Evolutionary conservation across 2,797 vertebrate genomes (phyloP).

Genomic region (Ciconia nigra): DNA sequence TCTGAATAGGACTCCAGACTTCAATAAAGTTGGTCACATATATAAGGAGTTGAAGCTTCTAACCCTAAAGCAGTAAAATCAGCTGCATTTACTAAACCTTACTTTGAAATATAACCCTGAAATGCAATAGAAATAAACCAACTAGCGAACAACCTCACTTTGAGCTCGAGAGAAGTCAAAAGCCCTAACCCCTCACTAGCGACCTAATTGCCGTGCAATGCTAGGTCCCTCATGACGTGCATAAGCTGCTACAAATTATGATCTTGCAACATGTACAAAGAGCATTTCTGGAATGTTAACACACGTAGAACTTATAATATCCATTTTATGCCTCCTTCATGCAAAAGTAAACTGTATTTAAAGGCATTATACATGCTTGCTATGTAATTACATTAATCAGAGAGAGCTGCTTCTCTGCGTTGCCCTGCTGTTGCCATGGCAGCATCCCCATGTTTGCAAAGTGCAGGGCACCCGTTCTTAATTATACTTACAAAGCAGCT

Average conservation of each 20-base stretch:
- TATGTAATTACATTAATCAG: conserved; percentile 79
- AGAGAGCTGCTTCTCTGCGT: conserved; percentile 63
- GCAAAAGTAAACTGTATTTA: conserved; percentile 72
- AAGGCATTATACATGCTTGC: conserved; percentile 68
- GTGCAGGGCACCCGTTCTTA: conserved; percentile 70
- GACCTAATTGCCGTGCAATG: not conserved
- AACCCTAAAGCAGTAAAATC: not conserved
- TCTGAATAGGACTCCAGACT: not conserved
- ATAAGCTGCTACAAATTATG: not conserved
- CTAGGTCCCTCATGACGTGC: not conserved
- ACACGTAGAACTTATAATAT: conserved; percentile 48
- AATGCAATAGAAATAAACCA: not conserved
- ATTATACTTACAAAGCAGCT: conserved; percentile 73
- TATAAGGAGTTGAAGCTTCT: not conserved
- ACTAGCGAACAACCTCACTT: not conserved
- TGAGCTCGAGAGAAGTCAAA: not conserved
- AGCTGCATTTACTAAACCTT: not conserved
- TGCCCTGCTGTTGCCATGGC: conserved; percentile 79
- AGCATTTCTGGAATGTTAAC: conserved; percentile 54
- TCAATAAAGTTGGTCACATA: not conserved
- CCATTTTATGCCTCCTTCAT: conserved; percentile 63
- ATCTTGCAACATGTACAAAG: conserved; percentile 9
- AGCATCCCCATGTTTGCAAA: conserved; percentile 70
- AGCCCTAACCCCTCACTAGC: not conserved
- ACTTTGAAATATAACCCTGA: not conserved